Conservation (phyloP, 2,113 vertebrate species). For the Xiphophorus couchianus region DNA sequence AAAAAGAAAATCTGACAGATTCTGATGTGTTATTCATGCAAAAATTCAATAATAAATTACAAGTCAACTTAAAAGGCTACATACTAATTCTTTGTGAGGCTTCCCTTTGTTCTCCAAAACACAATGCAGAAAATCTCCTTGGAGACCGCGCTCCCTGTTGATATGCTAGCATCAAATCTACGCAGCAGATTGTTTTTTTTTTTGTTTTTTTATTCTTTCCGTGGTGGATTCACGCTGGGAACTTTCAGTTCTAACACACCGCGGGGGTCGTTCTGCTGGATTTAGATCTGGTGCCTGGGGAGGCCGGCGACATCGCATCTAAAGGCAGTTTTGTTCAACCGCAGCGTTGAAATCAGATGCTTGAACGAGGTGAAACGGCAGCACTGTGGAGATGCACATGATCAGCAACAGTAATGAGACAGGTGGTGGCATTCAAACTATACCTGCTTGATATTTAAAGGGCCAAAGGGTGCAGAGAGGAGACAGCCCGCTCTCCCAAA, state of each 20-base stretch:
- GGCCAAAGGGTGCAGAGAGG: not conserved
- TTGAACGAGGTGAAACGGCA: not conserved
- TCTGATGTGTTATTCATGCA: not conserved
- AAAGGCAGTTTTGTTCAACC: not conserved
- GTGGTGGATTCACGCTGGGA: not conserved
- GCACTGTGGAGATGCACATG: not conserved
- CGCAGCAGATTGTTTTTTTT: not conserved
- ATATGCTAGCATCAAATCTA: not conserved
- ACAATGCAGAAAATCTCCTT: not conserved
- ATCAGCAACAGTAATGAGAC: not conserved
- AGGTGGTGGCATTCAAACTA: not conserved
- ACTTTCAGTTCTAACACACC: not conserved
- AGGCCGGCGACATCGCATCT: not conserved
- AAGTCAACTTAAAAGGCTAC: not conserved
- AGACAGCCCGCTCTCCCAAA: not conserved
- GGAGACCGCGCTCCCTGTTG: not conserved
- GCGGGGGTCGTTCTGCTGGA: not conserved
- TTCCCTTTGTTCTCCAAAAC: conserved; percentile 1
- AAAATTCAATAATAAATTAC: not conserved
- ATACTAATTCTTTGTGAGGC: not conserved
- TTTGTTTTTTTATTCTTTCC: not conserved
- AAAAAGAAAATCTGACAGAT: not conserved
- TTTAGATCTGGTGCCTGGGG: too few relatives aligned
- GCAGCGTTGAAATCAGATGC: not conserved
- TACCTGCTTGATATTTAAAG: not conserved